Evolutionary conservation across 2,113 vertebrate genomes (phyloP).

Genomic region (Campylorhamphus procurvoides): DNA sequence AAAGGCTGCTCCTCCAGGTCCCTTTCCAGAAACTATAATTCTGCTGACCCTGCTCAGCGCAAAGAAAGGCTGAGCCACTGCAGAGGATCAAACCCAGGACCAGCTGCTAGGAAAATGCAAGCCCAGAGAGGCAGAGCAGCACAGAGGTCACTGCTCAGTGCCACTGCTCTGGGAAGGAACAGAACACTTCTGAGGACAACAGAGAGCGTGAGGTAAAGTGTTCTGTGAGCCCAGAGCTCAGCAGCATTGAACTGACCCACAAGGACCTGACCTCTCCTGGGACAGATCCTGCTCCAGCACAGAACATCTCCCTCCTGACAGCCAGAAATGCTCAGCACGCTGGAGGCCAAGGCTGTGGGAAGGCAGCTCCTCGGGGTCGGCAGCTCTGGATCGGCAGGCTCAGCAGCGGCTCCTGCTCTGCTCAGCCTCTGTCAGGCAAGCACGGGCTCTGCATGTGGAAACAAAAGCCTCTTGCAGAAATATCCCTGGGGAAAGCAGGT

Average conservation of each 20-base stretch:
- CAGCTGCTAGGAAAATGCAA: background rate
- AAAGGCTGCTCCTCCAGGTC: background rate
- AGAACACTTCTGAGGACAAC: background rate
- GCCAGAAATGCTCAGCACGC: background rate
- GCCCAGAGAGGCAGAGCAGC: background rate
- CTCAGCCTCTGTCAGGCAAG: background rate
- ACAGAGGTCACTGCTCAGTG: background rate
- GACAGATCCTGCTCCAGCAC: background rate
- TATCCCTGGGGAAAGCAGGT: background rate
- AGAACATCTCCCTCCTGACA: background rate
- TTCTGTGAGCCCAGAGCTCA: background rate
- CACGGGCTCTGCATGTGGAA: background rate
- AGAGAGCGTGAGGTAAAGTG: background rate
- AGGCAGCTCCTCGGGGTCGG: background rate
- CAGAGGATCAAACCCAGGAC: background rate
- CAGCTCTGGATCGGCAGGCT: background rate
- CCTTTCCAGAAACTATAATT: background rate
- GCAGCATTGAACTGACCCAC: fast-evolving
- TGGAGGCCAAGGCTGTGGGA: background rate
- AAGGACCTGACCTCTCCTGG: background rate
- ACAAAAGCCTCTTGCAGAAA: conserved; percentile 7
- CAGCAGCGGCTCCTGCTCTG: background rate
- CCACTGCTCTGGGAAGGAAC: background rate
- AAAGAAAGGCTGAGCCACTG: background rate
- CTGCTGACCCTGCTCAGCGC: background rate